phyloP scores from a whole-genome alignment of 1,140 invertebrate species.

The Drosophila navojoa region DNA sequence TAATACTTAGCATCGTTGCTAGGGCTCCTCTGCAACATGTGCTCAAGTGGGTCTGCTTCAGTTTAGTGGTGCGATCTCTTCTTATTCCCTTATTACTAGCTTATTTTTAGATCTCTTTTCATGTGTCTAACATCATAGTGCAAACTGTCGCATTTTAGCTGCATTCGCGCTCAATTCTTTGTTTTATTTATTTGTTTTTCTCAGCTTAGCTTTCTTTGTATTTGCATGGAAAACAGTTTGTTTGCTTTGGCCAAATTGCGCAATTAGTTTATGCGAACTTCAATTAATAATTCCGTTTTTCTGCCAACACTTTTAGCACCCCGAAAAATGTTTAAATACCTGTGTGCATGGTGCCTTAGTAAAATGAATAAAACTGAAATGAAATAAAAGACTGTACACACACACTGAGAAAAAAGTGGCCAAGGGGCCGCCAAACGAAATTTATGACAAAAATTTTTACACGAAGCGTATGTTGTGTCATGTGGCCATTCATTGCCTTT shows the following conservation, averaged over 20 bases:
- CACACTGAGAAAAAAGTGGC: constrained; percentile 24
- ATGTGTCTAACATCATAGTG: no score
- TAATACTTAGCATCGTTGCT: no score
- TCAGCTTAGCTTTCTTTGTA: constrained; percentile 3
- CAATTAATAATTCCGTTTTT: constrained; percentile 43
- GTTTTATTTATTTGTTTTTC: constrained; percentile 16
- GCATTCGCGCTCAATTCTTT: no score
- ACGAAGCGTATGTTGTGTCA: constrained; percentile 77
- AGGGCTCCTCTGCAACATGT: no score
- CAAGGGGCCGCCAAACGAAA: constrained; percentile 61
- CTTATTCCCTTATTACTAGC: no score
- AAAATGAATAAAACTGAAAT: background rate
- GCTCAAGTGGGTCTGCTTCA: no score
- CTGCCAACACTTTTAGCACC: constrained; percentile 27
- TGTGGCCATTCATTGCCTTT: constrained; percentile 71
- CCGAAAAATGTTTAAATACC: constrained; percentile 15
- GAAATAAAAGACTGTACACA: constrained; percentile 21
- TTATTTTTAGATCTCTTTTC: no score
- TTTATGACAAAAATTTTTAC: constrained; percentile 75
- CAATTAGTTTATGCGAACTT: constrained; percentile 46
- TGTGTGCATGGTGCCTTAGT: background rate
- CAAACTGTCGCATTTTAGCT: no score
- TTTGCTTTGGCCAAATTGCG: constrained; percentile 37
- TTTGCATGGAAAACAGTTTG: constrained; percentile 9
- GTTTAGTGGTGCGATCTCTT: no score